Evolutionary conservation across 2,797 vertebrate genomes (phyloP).

Genomic region (Hyperoplus immaculatus): DNA sequence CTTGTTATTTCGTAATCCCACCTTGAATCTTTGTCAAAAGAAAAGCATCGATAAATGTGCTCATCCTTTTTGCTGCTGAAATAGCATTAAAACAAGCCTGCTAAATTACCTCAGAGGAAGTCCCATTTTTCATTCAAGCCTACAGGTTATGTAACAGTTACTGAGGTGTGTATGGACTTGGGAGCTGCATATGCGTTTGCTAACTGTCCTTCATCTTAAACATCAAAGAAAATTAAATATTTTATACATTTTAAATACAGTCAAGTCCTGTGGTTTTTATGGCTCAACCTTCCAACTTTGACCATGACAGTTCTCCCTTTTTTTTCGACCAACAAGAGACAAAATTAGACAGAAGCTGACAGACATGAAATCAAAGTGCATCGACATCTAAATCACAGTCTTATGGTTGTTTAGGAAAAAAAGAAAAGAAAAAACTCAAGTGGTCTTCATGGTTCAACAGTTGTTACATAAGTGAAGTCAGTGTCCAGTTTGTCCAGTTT

Average conservation of each 20-base stretch:
- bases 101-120: not conserved
- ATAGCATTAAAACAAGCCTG: not conserved
- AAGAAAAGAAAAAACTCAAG: slow-evolving; percentile 42
- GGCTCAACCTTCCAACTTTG: slow-evolving; percentile 28
- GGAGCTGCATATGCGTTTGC: slow-evolving; percentile 12
- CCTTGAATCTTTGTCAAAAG: not conserved
- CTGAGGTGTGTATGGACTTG: slow-evolving; percentile 26
- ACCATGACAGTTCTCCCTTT: slow-evolving; percentile 29
- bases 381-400: slow-evolving; percentile 53
- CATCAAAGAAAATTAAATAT: not conserved
- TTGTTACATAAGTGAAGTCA: slow-evolving; percentile 26
- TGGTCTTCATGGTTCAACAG: slow-evolving; percentile 54
- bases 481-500: slow-evolving; percentile 13
- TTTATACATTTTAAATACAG: not conserved
- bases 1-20: not conserved
- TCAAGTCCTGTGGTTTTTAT: not conserved
- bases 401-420: slow-evolving; percentile 39
- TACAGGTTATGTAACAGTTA: not conserved
- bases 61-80: not conserved
- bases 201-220: not conserved
- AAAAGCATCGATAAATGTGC: not conserved
- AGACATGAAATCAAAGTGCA: slow-evolving; percentile 76
- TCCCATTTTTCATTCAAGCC: slow-evolving; percentile 14
- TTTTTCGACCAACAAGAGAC: slow-evolving; percentile 27
- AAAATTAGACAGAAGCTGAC: slow-evolving; percentile 40